These are phyloP conservation scores for Eupithecia centaureata DNA, from an alignment of 2,888 invertebrate genomes.

Conservation along the genomic window DNA sequence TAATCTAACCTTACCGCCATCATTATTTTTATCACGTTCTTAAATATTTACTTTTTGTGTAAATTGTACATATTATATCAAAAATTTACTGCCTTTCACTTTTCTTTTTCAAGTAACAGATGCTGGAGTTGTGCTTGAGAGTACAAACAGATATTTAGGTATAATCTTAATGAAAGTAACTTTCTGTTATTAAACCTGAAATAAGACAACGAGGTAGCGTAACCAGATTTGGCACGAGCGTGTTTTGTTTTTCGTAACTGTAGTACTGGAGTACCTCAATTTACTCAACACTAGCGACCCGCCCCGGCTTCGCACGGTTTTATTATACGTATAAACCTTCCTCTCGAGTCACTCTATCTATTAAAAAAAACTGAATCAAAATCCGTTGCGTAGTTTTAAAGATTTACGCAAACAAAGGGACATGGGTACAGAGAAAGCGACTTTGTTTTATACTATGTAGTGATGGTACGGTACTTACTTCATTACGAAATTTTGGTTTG, in stretches of 20 bases:
- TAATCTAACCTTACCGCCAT: neutral
- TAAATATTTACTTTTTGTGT: neutral
- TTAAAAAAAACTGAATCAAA: too few relatives aligned
- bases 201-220: neutral
- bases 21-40: neutral
- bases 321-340: too few relatives aligned
- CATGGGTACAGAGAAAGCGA: too few relatives aligned
- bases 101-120: neutral
- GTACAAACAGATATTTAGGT: neutral
- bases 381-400: too few relatives aligned
- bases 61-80: neutral
- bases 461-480: too few relatives aligned
- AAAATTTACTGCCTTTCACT: neutral
- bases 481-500: neutral
- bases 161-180: neutral
- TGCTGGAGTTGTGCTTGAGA: neutral
- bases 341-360: too few relatives aligned
- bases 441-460: too few relatives aligned
- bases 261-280: too few relatives aligned
- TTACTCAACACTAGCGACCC: too few relatives aligned
- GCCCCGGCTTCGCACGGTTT: too few relatives aligned
- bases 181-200: slow-evolving; percentile 2
- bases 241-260: neutral
- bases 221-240: neutral
- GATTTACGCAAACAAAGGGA: too few relatives aligned